Evolutionary conservation across 2,797 vertebrate genomes (phyloP).

Genomic region (Myotis planiceps): DNA sequence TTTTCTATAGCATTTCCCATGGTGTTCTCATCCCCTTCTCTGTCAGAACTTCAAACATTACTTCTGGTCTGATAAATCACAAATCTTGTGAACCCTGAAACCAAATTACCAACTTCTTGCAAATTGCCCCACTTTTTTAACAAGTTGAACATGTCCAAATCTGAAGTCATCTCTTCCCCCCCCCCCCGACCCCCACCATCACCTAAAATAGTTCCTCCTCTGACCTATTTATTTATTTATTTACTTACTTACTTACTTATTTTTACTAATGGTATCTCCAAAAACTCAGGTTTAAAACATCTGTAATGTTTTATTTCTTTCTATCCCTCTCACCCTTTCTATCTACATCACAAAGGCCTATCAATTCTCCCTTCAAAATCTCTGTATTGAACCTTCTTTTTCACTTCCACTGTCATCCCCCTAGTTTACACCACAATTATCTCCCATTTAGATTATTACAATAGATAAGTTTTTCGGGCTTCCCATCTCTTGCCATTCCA

Average conservation of each 20-base stretch:
- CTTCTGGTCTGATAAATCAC: not conserved
- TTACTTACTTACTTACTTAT: not conserved
- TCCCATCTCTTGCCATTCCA: not conserved
- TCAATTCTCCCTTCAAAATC: not conserved
- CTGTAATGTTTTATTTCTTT: not conserved
- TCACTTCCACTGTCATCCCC: not conserved
- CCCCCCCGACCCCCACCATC: too few relatives aligned
- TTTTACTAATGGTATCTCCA: not conserved
- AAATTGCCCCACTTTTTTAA: not conserved
- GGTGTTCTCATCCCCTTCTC: not conserved
- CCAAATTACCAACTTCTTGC: not conserved
- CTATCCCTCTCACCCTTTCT: not conserved
- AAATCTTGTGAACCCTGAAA: not conserved
- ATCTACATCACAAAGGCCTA: not conserved
- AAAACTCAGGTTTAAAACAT: not conserved
- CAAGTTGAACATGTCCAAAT: not conserved
- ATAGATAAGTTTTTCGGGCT: not conserved
- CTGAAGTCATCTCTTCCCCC: not conserved
- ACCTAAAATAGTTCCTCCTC: not conserved
- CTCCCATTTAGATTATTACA: not conserved
- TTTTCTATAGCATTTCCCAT: not conserved
- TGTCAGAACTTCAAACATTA: not conserved
- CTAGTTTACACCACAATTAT: not conserved
- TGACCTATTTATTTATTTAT: not conserved
- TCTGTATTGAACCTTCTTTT: not conserved